Base-by-base conservation (phyloP, 2,797 vertebrate genomes). In the Podarcis lilfordi region DNA sequence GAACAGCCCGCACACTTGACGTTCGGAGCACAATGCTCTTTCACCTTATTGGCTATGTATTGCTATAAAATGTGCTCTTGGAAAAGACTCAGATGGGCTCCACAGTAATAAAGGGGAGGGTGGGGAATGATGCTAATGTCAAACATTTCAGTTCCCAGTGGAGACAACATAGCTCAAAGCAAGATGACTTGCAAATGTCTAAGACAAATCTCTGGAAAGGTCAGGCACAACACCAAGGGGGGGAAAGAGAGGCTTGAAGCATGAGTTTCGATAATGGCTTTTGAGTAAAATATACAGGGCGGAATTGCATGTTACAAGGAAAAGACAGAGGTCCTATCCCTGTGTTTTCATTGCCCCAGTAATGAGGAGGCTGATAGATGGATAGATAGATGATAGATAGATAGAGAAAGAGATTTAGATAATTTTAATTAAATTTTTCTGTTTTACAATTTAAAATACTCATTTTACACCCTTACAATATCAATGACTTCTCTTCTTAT, bases 181-280 rank as follows among this genome's bases (percentile, higher is more conserved):
- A 66, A 84, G 94, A 93, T 94, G 95, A 93, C 91, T 95, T 90
- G 93, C 93, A 94, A 94, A 91, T 90, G 91, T 86, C 91, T 61
- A 88, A 90, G 91, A 93, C 69, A 89, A 91, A 95, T 94, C 9
- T 81, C 85, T 86, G 90, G 92, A 94, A 94, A 95, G 94, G 93
- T 95, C 95, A 95, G 92, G 91, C 89, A 0, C 75, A 0, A 82
- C 0, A 90, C 94, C 92, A 92, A 92, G 50, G 11, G 50, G 50
- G 3, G 3, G 45, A 90, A 90, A 79, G 21, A 9, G 13, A 0
- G 9, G 43, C 45, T 92, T 11, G 86, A 94, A 92, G 89, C 88
- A 88, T 82, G 87, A 92, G 89, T 40, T 75, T 87, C 78, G 84
- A 88, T 95, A 95, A 95, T 95, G 94, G 94, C 93, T 93, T 95